phyloP scores from a whole-genome alignment of 92 coral and sea anemone species.

The Zoanthus sociatus region DNA sequence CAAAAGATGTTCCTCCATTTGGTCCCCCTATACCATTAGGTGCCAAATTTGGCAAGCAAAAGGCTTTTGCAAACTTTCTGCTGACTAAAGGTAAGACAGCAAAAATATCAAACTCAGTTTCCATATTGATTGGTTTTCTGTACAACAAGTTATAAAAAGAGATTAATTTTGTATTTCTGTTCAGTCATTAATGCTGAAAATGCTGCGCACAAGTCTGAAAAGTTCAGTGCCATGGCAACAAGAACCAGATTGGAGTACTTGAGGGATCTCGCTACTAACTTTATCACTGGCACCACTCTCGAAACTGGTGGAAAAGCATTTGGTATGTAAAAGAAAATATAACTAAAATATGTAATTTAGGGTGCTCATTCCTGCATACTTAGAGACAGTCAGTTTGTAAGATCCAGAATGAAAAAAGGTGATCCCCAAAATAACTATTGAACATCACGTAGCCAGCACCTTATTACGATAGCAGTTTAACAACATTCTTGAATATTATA shows the following conservation, averaged over 20 bases:
- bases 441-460: no score
- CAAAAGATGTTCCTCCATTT: constrained; percentile 98
- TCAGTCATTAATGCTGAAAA: constrained; percentile 98
- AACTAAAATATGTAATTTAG: no score
- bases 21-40: constrained; percentile 97
- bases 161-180: background rate
- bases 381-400: no score
- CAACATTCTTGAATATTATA: no score
- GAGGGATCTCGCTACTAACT: constrained; percentile 93
- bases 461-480: no score
- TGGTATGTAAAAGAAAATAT: constrained; percentile 61
- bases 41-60: constrained; percentile 90
- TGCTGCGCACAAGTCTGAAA: constrained; percentile 99
- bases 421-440: no score
- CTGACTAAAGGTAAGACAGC: constrained; percentile 79
- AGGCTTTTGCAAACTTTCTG: constrained; percentile 90
- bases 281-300: constrained; percentile 82
- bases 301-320: constrained; percentile 93
- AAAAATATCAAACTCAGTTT: no score
- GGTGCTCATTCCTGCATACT: no score
- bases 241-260: constrained; percentile 96
- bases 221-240: constrained; percentile 99
- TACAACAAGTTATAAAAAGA: background rate
- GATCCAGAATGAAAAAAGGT: no score
- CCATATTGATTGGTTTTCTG: no score